These are phyloP conservation scores for Oscheius onirici DNA, from an alignment of 2,888 invertebrate species.

Conservation along the genomic window DNA sequence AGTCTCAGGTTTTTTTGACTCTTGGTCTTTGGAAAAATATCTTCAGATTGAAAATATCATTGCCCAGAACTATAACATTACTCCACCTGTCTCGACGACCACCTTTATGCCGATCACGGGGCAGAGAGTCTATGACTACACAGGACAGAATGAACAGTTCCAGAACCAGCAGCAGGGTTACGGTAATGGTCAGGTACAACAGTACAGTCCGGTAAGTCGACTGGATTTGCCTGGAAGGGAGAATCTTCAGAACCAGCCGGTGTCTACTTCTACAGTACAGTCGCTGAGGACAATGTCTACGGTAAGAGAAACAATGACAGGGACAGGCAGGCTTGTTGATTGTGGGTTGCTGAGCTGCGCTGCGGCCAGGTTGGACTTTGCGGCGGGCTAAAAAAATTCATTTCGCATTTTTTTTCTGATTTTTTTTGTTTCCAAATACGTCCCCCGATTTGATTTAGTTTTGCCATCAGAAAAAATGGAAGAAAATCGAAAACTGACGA, in stretches of 20 bases:
- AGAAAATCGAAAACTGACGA: too few species aligned
- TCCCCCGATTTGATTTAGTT: too few species aligned
- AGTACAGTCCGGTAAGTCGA: constrained; percentile 25
- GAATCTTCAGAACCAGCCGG: constrained; percentile 10
- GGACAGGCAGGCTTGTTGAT: too few species aligned
- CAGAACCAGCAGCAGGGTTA: constrained; percentile 13
- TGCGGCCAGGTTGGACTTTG: too few species aligned
- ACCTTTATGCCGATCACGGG: background rate
- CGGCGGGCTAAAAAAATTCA: too few species aligned
- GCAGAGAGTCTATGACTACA: constrained; percentile 17
- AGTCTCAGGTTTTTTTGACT: constrained; percentile 40
- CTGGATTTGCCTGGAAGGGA: background rate
- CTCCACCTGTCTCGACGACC: constrained; percentile 6
- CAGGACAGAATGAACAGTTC: constrained; percentile 2
- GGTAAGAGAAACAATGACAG: background rate
- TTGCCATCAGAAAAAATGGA: too few species aligned
- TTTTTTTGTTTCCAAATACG: too few species aligned
- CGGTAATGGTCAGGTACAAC: background rate
- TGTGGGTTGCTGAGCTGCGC: too few species aligned
- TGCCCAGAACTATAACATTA: constrained; percentile 44
- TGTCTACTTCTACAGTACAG: background rate
- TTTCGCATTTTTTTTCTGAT: too few species aligned
- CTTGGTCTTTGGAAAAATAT: background rate
- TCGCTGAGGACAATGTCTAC: constrained; percentile 32
- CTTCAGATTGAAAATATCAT: constrained; percentile 40